Conservation (phyloP, 2,113 vertebrate genomes). For the Antechinus flavipes region DNA sequence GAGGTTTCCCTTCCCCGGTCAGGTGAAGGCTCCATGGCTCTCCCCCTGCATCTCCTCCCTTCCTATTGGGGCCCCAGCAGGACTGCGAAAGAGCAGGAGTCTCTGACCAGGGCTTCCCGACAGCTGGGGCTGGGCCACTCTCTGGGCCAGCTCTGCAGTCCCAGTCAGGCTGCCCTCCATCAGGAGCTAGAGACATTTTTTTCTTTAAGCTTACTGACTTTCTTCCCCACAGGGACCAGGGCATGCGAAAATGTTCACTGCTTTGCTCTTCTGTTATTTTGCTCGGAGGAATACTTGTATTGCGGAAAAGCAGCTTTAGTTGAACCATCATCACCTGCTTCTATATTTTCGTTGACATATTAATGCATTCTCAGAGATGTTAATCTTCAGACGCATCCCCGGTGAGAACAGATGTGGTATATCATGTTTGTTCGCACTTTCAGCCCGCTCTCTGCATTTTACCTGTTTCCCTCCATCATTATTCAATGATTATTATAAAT, state of each 20-base stretch:
- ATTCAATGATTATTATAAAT: conserved; percentile 81
- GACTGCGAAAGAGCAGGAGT: background rate
- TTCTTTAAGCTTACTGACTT: conserved; percentile 58
- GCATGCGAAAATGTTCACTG: conserved; percentile 73
- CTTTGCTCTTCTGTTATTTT: conserved; percentile 81
- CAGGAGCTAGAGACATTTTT: background rate
- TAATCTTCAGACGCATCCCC: conserved; percentile 83
- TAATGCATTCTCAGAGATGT: conserved; percentile 75
- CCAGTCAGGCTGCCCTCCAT: background rate
- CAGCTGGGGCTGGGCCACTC: background rate
- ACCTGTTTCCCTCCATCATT: conserved; percentile 77
- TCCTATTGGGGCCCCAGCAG: background rate
- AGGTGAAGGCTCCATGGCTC: background rate
- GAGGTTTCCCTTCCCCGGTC: background rate
- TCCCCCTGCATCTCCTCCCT: background rate
- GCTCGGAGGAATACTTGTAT: conserved; percentile 83
- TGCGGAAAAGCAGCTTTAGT: conserved; percentile 80
- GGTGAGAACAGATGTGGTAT: conserved; percentile 84
- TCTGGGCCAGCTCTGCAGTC: background rate
- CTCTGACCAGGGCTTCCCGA: background rate
- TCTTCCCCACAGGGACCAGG: conserved; percentile 73
- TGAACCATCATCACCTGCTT: conserved; percentile 85
- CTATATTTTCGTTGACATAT: conserved; percentile 85
- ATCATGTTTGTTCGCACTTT: conserved; percentile 79
- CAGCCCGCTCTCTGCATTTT: conserved; percentile 79